A percentile compares a stretch with the other conserved stretches of the same genome.
Evolutionary conservation across 2,797 vertebrate species (phyloP).

Genomic region (Lacerta agilis): DNA sequence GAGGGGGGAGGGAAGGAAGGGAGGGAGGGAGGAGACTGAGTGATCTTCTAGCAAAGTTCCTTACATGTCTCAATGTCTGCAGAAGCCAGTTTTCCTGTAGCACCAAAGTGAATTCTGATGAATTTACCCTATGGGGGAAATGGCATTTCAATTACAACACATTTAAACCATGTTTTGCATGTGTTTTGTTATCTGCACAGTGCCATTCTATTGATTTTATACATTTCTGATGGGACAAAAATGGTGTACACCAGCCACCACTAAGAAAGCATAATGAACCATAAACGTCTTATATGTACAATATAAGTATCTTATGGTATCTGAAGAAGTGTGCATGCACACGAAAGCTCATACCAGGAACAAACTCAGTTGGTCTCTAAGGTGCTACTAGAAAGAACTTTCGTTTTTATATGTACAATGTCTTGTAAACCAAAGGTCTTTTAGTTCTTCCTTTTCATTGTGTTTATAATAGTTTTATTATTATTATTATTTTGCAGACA

Average conservation of each 20-base stretch:
- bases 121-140: slow-evolving; percentile 85
- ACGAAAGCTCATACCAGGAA: too few relatives aligned
- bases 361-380: too few relatives aligned
- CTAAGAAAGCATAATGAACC: too few relatives aligned
- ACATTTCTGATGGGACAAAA: background rate
- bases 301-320: too few relatives aligned
- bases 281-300: background rate
- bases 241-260: background rate
- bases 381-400: too few relatives aligned
- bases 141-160: background rate
- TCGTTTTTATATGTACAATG: background rate
- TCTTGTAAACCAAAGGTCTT: background rate
- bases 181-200: background rate
- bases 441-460: background rate
- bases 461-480: too few relatives aligned
- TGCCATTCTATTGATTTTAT: background rate
- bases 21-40: background rate
- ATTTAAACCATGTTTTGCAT: background rate
- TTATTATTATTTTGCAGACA: too few relatives aligned
- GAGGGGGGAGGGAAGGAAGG: background rate
- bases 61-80: slow-evolving; percentile 95
- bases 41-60: slow-evolving; percentile 30
- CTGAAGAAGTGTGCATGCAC: too few relatives aligned
- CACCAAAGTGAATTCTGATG: slow-evolving; percentile 90
- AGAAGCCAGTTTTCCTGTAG: slow-evolving; percentile 89